These are phyloP conservation scores for Gymnothorax reevesii DNA, from an alignment of 2,797 vertebrate genomes.

Conservation along the genomic window DNA sequence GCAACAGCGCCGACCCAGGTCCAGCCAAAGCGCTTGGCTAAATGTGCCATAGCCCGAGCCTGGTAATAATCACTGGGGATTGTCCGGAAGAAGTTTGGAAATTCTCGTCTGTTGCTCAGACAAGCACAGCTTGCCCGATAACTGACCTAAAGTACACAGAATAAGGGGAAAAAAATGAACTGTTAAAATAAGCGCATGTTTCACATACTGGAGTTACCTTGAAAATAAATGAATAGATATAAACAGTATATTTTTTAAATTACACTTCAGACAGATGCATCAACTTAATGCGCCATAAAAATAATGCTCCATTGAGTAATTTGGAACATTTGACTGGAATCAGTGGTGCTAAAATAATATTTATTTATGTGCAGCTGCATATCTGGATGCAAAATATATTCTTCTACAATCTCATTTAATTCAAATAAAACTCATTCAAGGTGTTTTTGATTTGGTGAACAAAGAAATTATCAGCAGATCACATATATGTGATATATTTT, in stretches of 20 bases:
- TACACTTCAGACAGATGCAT: too few relatives aligned
- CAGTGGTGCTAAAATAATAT: not conserved
- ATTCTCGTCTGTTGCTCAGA: slow-evolving; percentile 54
- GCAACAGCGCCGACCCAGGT: slow-evolving; percentile 70
- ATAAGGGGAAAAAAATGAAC: not conserved
- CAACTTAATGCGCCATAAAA: too few relatives aligned
- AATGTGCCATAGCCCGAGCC: slow-evolving; percentile 64
- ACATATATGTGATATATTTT: too few relatives aligned
- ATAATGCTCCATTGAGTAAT: not conserved
- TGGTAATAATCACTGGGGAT: slow-evolving; percentile 60
- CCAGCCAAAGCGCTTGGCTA: slow-evolving; percentile 69
- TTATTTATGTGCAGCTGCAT: not conserved
- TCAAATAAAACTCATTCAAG: too few relatives aligned
- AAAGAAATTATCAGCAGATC: not conserved
- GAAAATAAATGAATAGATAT: not conserved
- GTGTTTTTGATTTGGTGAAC: not conserved
- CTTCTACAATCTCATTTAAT: too few relatives aligned
- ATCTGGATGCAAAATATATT: too few relatives aligned
- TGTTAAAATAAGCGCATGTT: not conserved
- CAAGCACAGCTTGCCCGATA: slow-evolving; percentile 66
- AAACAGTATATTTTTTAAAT: too few relatives aligned
- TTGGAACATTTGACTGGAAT: not conserved
- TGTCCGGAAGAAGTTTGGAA: slow-evolving; percentile 61
- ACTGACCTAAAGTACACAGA: slow-evolving; percentile 62
- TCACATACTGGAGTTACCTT: not conserved